Conservation (phyloP, 1,140 invertebrate species). For the Bombus turneri region DNA sequence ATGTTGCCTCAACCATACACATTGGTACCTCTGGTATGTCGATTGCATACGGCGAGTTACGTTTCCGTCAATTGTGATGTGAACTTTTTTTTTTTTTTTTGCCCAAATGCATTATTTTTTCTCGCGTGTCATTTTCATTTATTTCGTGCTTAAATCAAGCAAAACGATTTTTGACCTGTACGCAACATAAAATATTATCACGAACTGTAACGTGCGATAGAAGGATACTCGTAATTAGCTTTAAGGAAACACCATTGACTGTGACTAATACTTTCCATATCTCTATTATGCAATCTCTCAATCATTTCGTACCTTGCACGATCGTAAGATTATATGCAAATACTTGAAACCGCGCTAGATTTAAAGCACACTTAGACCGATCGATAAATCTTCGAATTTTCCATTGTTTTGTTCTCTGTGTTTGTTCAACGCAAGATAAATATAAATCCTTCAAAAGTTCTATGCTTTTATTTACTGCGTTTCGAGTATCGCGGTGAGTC, state of each 20-base stretch:
- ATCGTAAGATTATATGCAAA: background rate
- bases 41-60: conserved; percentile 8
- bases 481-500: background rate
- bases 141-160: background rate
- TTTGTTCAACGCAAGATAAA: background rate
- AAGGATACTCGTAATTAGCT: conserved; percentile 20
- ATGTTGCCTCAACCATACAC: conserved; percentile 15
- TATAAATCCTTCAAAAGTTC: background rate
- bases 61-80: conserved; percentile 51
- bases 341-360: background rate
- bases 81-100: conserved; percentile 26
- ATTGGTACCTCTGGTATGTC: background rate
- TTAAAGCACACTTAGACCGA: background rate
- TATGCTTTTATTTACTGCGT: background rate
- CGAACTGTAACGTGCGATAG: background rate
- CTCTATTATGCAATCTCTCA: background rate
- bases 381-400: background rate
- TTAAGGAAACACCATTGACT: conserved; percentile 24
- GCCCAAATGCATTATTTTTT: background rate
- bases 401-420: no score
- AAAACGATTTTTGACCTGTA: background rate
- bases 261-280: conserved; percentile 29
- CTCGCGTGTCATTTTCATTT: background rate
- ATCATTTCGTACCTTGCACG: background rate
- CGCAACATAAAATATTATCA: background rate